Evolutionary conservation across 92 coral and sea anemone genomes (phyloP), one percentile per base, ranked within the genome.

Genomic region (Heteractis magnifica): DNA sequence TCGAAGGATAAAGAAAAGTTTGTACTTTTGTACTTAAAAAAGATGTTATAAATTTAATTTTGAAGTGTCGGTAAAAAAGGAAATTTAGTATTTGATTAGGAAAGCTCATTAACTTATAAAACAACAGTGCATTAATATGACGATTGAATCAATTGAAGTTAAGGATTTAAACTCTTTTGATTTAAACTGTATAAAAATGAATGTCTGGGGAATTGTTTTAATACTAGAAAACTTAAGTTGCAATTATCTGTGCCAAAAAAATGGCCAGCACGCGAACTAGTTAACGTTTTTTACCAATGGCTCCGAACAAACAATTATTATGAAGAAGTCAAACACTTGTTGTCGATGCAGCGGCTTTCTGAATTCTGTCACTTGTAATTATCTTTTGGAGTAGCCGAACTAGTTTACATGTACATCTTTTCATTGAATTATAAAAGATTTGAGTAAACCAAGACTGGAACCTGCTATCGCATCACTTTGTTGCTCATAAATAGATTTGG

Each of bases 241-340:
- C 71, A 78, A 16, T 68, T 51, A 16, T 56, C 34, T 51, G 10
- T 12, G 51, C 44, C 44, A 34, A 71, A 18, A 16, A 51, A 81
- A 81, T 68, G 73, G 26, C 8, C 20, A 6, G 59, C 84, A 81
- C 77, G 77, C 73, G 84, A 81, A 71, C 11, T 50, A 58, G 44
- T 10, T 16, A 60, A 60, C 48, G 70, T 49, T 60, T 51, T 50
- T 11, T 10, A 19, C 6, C 70, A 18, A 79, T 13, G 34, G 56
- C 70, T 51, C 44, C 65, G 71, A 68, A 81, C 84, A 70, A 68
- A 70, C 77, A 68, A 68, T 68, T 53, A 34, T 34, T 34, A 34
- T 34, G 51, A 19, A 59, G 51, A n/a, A 23, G 65, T 12, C 80
- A 77, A 52, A 52, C 51, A 59, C 64, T 77, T 77, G 48, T 49